A percentile compares a stretch with the other conserved stretches of the same genome.
phyloP scores from a whole-genome alignment of 2,888 invertebrate species.

The Panopea generosa region DNA sequence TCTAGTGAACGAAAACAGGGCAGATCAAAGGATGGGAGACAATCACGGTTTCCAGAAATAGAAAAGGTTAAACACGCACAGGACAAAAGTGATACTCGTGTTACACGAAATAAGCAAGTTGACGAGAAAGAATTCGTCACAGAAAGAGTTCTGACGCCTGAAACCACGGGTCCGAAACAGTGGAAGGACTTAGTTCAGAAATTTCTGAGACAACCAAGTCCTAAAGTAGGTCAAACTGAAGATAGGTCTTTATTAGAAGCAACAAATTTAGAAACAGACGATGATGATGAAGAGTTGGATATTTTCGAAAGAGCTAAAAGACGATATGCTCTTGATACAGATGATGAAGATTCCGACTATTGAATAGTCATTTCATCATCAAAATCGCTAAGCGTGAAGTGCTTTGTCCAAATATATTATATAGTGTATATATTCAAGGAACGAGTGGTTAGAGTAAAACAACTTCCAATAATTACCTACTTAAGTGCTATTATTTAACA shows the following conservation, averaged over 20 bases:
- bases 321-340: conserved; percentile 69
- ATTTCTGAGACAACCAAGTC: conserved; percentile 55
- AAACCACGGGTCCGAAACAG: conserved; percentile 30
- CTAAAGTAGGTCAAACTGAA: conserved; percentile 45
- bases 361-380: no score
- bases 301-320: conserved; percentile 73
- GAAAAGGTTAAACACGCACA: conserved; percentile 14
- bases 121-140: conserved; percentile 34
- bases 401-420: no score
- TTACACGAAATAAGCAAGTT: neutral
- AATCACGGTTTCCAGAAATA: conserved; percentile 54
- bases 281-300: conserved; percentile 66
- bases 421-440: no score
- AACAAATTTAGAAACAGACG: conserved; percentile 64
- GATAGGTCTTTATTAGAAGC: conserved; percentile 51
- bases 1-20: conserved; percentile 19
- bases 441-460: no score
- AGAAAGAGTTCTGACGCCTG: conserved; percentile 34
- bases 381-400: no score
- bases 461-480: no score
- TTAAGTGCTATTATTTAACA: no score
- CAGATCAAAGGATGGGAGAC: conserved; percentile 17
- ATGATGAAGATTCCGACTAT: conserved; percentile 46
- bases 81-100: conserved; percentile 20
- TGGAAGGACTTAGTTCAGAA: conserved; percentile 60